phyloP scores from a whole-genome alignment of 2,113 vertebrate genomes.

The Ailuropoda melanoleuca region DNA sequence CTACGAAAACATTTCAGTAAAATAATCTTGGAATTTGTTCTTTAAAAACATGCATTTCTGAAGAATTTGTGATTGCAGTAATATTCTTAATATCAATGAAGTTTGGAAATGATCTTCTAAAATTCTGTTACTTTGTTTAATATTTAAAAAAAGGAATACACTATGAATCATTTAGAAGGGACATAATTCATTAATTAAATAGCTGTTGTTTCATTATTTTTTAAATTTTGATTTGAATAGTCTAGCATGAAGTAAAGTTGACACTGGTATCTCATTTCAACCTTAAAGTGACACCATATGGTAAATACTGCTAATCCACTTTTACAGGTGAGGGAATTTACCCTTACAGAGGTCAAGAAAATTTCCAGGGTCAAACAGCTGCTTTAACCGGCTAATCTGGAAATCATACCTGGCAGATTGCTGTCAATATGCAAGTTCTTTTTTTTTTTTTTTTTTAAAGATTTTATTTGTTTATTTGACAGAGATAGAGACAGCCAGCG shows the following conservation, averaged over 20 bases:
- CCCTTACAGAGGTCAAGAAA: neutral
- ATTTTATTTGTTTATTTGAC: too few species aligned
- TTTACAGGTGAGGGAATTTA: neutral
- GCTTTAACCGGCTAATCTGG: neutral
- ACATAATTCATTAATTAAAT: neutral
- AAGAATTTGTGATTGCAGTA: neutral
- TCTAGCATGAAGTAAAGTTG: neutral
- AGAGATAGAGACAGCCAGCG: too few species aligned
- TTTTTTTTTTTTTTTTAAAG: too few species aligned
- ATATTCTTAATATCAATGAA: neutral
- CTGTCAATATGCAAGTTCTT: neutral
- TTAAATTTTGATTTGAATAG: neutral
- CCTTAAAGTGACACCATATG: neutral
- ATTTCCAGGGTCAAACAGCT: neutral
- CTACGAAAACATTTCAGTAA: neutral
- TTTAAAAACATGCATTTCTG: neutral
- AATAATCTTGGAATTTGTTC: neutral
- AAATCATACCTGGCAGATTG: neutral
- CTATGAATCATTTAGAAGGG: neutral
- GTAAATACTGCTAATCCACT: neutral
- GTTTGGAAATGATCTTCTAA: neutral
- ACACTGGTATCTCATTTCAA: neutral
- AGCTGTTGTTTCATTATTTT: neutral
- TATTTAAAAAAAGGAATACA: neutral
- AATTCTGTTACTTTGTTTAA: neutral